Base-by-base conservation (phyloP, 2,113 vertebrate genomes). In the Perca flavescens region DNA sequence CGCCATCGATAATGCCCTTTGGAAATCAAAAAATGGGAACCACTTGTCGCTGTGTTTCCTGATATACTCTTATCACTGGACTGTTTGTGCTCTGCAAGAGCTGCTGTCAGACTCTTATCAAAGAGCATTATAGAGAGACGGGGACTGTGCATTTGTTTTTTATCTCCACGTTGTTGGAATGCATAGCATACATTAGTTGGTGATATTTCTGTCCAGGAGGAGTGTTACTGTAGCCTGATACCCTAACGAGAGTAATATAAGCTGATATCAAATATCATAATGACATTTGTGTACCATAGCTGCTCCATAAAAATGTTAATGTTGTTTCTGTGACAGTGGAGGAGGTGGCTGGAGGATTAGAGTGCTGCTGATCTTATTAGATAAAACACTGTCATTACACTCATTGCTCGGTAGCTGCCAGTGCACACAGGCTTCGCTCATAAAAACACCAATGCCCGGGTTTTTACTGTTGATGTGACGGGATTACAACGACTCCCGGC, bases 261-360 rank as follows among this genome's bases (percentile, higher is more conserved):
- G 70, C 79, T 60, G 65, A 46, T 74, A 63, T 75, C 56, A 77
- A 87, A 80, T 88, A 88, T 86, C 81, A 89, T 57, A 43, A 86
- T 85, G 90, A 79, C 90, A 78, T 89, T 86, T 78, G 88, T 87
- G 83, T 62, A 47, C 21, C 67, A 25, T 67, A 17, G 75, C 75
- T 3, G 43, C 14, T 14, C 79, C 72, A 85, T 91, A 86, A 86
- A 92, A 83, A 92, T 88, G 89, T 63, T 89, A 89, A 92, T 91
- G 78, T 58, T 40, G 81, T 49, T 63, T 53, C 13, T 60, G 12
- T 70, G 79, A 63, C 36, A 5, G 74, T 19, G 57, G 86, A 72
- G 63, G 80, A 72, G 43, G 82, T 22, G 68, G 80, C 49, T 46
- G 61, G 58, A 61, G 76, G 74, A 89, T 75, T 49, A 79, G 75